These are phyloP conservation scores for Mystacides longicornis DNA, from an alignment of 2,888 invertebrate genomes.

Conservation along the genomic window DNA sequence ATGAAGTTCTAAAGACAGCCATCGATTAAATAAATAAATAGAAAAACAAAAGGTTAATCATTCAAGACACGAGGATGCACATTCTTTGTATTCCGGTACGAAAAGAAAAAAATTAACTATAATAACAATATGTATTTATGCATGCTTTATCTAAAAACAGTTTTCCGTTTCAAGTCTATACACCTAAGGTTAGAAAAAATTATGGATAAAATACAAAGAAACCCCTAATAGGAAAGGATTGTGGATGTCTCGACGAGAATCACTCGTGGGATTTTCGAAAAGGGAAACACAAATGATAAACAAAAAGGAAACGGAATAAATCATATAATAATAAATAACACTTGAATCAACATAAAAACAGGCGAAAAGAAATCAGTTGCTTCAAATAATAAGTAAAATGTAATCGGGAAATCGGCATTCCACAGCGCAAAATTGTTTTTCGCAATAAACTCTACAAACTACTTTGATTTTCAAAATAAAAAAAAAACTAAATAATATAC, in stretches of 20 bases:
- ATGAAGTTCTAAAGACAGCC: not conserved
- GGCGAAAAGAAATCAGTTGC: slow-evolving; percentile 2
- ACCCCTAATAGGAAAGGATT: not conserved
- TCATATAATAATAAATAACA: not conserved
- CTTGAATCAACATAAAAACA: not conserved
- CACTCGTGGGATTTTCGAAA: not conserved
- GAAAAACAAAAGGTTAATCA: not conserved
- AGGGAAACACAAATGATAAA: not conserved
- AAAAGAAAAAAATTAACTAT: not conserved
- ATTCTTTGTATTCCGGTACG: not conserved
- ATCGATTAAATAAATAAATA: not conserved
- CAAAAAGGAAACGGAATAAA: not conserved
- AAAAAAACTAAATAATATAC: not conserved
- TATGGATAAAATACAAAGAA: not conserved
- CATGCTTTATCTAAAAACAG: not conserved
- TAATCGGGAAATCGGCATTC: no score
- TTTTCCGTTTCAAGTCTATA: no score
- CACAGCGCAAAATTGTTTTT: no score
- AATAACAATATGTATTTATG: slow-evolving; percentile 1
- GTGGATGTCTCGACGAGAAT: not conserved
- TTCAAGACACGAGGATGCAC: not conserved
- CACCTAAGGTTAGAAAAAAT: not conserved
- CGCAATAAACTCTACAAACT: no score
- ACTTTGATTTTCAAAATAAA: not conserved
- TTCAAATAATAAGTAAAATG: not conserved